Percentiles rank a stretch among this genome's conserved stretches.
Evolutionary conservation across 2,888 invertebrate species (phyloP).

Genomic region (Pomacea canaliculata): DNA sequence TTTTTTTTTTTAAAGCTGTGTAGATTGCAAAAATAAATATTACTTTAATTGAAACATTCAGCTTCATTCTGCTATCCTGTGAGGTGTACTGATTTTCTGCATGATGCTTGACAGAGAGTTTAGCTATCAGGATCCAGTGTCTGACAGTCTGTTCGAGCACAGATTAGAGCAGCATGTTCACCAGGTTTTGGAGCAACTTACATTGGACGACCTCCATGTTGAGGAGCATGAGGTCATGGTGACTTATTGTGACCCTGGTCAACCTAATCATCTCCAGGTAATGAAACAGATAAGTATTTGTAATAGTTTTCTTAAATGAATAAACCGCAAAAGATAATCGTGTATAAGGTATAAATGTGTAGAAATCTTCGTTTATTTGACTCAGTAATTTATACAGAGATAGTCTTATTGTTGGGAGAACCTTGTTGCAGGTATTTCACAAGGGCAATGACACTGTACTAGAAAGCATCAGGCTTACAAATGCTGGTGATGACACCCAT

Average conservation of each 20-base stretch:
- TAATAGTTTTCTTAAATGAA: background rate
- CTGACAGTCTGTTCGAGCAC: conserved; percentile 27
- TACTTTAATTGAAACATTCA: no score
- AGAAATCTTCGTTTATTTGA: no score
- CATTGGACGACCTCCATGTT: conserved; percentile 44
- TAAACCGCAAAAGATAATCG: no score
- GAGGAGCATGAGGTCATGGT: conserved; percentile 45
- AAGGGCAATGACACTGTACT: conserved; percentile 6
- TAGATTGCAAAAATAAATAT: no score
- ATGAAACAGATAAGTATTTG: background rate
- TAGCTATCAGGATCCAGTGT: conserved; percentile 23
- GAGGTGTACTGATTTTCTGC: no score
- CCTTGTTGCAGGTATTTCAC: background rate
- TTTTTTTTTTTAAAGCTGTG: no score
- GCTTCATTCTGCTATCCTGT: no score
- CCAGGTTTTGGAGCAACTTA: conserved; percentile 37
- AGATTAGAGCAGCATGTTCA: conserved; percentile 34
- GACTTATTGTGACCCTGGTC: conserved; percentile 44
- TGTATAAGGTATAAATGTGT: background rate
- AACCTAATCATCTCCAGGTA: conserved; percentile 48
- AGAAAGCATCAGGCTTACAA: conserved; percentile 6
- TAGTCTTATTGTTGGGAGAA: no score
- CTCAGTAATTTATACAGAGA: no score
- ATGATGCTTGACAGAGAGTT: conserved; percentile 1
- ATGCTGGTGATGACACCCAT: background rate